phyloP scores from a whole-genome alignment of 2,888 invertebrate genomes.

The Aspidapion aeneum region DNA sequence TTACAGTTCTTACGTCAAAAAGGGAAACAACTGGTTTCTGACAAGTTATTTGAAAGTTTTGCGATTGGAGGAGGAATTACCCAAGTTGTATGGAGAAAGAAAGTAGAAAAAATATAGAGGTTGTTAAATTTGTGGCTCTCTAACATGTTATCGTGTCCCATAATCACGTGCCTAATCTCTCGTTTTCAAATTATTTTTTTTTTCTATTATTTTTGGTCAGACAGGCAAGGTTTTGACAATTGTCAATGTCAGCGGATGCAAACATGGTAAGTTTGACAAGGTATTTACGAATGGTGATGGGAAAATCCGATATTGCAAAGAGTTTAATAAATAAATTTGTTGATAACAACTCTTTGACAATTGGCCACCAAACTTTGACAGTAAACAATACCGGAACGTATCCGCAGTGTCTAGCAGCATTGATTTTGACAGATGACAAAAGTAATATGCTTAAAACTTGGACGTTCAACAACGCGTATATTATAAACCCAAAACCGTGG shows the following conservation, averaged over 20 bases:
- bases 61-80: slow-evolving; percentile 68
- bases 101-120: background rate
- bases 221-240: slow-evolving; percentile 65
- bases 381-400: slow-evolving; percentile 19
- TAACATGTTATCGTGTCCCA: too few relatives aligned
- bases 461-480: slow-evolving; percentile 65
- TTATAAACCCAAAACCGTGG: slow-evolving; percentile 69
- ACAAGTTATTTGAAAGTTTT: slow-evolving; percentile 67
- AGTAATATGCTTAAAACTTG: slow-evolving; percentile 43
- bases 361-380: slow-evolving; percentile 13
- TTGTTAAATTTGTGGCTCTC: background rate
- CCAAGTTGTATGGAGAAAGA: slow-evolving; percentile 59
- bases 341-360: slow-evolving; percentile 7
- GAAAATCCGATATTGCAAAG: slow-evolving; percentile 22
- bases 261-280: slow-evolving; percentile 18
- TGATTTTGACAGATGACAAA: slow-evolving; percentile 20
- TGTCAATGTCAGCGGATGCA: slow-evolving; percentile 40
- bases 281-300: slow-evolving; percentile 9
- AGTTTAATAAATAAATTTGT: too few relatives aligned
- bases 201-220: slow-evolving; percentile 68
- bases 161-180: too few relatives aligned
- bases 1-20: slow-evolving; percentile 60
- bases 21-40: slow-evolving; percentile 55
- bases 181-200: too few relatives aligned
- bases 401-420: slow-evolving; percentile 17